Conservation (phyloP, 2,113 vertebrate genomes). For the Lethenteron reissneri region DNA sequence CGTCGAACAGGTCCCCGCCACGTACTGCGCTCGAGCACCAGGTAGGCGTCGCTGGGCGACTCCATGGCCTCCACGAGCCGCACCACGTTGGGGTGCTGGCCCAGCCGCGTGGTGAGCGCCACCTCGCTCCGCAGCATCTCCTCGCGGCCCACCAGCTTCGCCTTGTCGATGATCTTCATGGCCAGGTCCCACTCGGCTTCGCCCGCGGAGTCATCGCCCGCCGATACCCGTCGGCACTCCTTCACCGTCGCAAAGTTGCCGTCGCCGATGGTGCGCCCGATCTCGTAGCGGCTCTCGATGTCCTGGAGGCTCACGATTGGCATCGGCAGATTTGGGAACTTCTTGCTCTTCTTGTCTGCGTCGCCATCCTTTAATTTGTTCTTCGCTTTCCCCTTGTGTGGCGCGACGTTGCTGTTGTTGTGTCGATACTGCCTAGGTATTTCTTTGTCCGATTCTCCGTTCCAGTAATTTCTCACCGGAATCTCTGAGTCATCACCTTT, state of each 20-base stretch:
- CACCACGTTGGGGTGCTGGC: slow-evolving; percentile 54
- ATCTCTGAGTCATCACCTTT: too few relatives aligned
- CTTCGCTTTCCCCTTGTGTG: too few relatives aligned
- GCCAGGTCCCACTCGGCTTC: slow-evolving; percentile 31
- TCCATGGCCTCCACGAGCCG: slow-evolving; percentile 58
- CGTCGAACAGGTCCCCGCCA: slow-evolving; percentile 82
- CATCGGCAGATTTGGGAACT: too few relatives aligned
- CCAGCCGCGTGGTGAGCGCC: slow-evolving; percentile 46
- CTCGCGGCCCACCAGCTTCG: slow-evolving; percentile 63
- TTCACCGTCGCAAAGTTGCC: slow-evolving; percentile 82
- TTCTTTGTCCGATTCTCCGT: too few relatives aligned
- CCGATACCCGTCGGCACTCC: slow-evolving; percentile 31
- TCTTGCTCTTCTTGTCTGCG: too few relatives aligned
- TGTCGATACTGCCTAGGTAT: too few relatives aligned
- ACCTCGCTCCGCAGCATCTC: slow-evolving; percentile 91
- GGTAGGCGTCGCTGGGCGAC: slow-evolving; percentile 45
- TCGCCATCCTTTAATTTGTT: too few relatives aligned
- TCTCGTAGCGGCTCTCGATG: slow-evolving; percentile 38
- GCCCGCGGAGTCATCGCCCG: slow-evolving; percentile 4
- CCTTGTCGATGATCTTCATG: slow-evolving; percentile 68
- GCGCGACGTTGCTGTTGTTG: too few relatives aligned
- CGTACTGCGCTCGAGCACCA: slow-evolving; percentile 70
- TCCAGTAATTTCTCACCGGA: too few relatives aligned
- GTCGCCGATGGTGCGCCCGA: slow-evolving; percentile 56
- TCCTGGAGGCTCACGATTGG: background rate